These are phyloP conservation scores for Zele albiditarsus DNA, from an alignment of 2,888 invertebrate species.

Conservation along the genomic window DNA sequence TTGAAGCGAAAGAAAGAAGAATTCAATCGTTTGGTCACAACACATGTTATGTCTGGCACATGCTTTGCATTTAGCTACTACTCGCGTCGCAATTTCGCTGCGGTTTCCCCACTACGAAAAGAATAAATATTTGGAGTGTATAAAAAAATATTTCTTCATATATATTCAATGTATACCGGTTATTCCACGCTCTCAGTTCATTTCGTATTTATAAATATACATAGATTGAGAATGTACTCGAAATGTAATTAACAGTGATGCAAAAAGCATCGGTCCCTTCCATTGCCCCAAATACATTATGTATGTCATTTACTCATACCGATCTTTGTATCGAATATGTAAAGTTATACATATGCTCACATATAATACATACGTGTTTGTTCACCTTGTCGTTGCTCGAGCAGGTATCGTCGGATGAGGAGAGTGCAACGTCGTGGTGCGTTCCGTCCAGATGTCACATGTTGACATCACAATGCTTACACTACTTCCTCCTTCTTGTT, in stretches of 20 bases:
- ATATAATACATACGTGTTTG: neutral
- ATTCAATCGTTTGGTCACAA: conserved; percentile 15
- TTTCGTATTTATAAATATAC: too few species aligned
- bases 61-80: neutral
- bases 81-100: neutral
- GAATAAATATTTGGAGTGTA: too few species aligned
- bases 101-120: too few species aligned
- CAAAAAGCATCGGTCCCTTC: conserved; percentile 23
- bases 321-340: neutral
- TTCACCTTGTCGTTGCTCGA: neutral
- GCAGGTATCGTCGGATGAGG: neutral
- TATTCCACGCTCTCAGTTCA: too few species aligned
- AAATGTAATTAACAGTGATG: too few species aligned
- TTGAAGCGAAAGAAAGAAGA: neutral
- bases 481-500: conserved; percentile 11
- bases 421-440: conserved; percentile 29
- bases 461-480: conserved; percentile 32
- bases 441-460: conserved; percentile 37
- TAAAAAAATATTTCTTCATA: too few species aligned
- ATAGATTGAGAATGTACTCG: too few species aligned
- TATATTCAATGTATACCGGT: too few species aligned
- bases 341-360: neutral
- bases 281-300: conserved; percentile 5
- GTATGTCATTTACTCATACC: neutral
- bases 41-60: conserved; percentile 4